A percentile compares a stretch with the other conserved stretches of the same genome.
Evolutionary conservation across 2,113 vertebrate species (phyloP).

Genomic region (Ahaetulla prasina): DNA sequence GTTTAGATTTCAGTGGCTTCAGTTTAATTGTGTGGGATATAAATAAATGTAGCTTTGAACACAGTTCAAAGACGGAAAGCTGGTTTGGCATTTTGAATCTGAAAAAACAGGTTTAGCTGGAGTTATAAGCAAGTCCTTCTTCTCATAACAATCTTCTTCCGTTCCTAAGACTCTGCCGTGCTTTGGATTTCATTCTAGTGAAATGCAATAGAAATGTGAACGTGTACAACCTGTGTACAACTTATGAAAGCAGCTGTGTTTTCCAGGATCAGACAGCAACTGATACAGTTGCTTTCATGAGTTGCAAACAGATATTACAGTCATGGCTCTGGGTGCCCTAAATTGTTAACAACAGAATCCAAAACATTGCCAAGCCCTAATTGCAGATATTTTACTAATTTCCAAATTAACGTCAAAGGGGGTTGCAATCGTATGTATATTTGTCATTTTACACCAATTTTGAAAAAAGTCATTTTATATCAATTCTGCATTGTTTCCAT

Average conservation of each 20-base stretch:
- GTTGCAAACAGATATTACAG: neutral
- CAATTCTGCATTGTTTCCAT: neutral
- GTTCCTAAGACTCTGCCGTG: neutral
- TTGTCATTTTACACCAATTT: neutral
- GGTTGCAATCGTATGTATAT: neutral
- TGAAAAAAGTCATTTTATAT: no score
- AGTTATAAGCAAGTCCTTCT: neutral
- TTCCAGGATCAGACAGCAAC: neutral
- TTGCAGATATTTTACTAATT: neutral
- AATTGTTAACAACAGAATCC: neutral
- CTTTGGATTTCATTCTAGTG: neutral
- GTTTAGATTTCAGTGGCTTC: neutral
- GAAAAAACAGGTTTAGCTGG: neutral
- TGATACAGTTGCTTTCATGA: neutral
- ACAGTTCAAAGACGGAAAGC: neutral
- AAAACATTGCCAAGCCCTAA: neutral
- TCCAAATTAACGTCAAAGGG: neutral
- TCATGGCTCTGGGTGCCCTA: neutral
- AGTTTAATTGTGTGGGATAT: neutral
- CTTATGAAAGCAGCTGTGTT: neutral
- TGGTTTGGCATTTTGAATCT: neutral
- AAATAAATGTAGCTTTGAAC: neutral
- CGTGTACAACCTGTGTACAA: neutral
- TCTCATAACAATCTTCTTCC: neutral
- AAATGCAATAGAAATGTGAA: neutral